Conservation (phyloP, 2,888 invertebrate genomes). For the Phalangium opilio region DNA sequence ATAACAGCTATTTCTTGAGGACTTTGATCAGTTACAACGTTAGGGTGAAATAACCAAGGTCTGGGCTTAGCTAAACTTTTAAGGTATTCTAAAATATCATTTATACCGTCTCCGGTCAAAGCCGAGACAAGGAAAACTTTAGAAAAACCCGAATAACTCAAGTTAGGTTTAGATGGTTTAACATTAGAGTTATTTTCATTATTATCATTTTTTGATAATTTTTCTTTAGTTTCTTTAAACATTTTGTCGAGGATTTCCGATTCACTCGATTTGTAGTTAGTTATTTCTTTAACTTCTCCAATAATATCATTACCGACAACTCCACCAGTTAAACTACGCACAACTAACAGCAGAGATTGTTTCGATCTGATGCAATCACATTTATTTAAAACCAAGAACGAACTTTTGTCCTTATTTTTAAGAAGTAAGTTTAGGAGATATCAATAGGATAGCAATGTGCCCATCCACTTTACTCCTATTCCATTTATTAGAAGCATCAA, state of each 20-base stretch:
- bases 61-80: slow-evolving; percentile 47
- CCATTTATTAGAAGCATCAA: slow-evolving; percentile 59
- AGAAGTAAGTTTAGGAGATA: slow-evolving; percentile 54
- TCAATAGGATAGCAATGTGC: too few relatives aligned
- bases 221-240: slow-evolving; percentile 12
- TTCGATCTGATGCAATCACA: slow-evolving; percentile 40
- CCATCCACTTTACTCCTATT: slow-evolving; percentile 51
- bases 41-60: slow-evolving; percentile 49
- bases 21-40: slow-evolving; percentile 55
- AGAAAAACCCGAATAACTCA: slow-evolving; percentile 40
- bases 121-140: slow-evolving; percentile 88
- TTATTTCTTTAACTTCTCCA: neutral
- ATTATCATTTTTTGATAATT: neutral
- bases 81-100: slow-evolving; percentile 53
- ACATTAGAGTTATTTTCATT: slow-evolving; percentile 14
- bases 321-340: slow-evolving; percentile 49
- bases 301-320: slow-evolving; percentile 24
- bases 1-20: slow-evolving; percentile 51
- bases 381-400: slow-evolving; percentile 77
- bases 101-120: slow-evolving; percentile 55
- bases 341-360: slow-evolving; percentile 53
- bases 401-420: slow-evolving; percentile 36
- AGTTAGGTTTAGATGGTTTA: slow-evolving; percentile 45
- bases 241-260: slow-evolving; percentile 6
- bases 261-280: slow-evolving; percentile 1